Percentiles rank a stretch among this genome's conserved stretches.
phyloP scores from a whole-genome alignment of 1,140 invertebrate genomes.

The Zaprionus taronus region DNA sequence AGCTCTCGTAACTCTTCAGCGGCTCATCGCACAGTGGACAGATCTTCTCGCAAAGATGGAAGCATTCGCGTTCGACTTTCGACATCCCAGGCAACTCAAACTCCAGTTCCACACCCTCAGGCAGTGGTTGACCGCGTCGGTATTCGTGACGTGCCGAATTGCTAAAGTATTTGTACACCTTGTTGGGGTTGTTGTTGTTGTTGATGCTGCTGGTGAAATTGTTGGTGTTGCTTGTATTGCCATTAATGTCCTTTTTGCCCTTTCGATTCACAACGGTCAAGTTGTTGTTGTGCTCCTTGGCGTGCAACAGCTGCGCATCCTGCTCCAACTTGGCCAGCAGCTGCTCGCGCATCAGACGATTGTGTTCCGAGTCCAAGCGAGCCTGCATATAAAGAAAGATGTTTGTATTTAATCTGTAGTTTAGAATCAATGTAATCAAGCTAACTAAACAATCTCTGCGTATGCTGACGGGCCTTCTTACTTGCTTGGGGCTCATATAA shows the following conservation, averaged over 20 bases:
- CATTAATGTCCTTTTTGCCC: constrained; percentile 26
- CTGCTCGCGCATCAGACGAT: constrained; percentile 72
- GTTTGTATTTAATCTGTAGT: background rate
- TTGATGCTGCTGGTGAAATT: constrained; percentile 30
- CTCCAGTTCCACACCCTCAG: constrained; percentile 64
- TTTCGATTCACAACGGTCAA: constrained; percentile 29
- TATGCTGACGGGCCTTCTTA: too few species aligned
- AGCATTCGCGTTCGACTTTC: constrained; percentile 76
- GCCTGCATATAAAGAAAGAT: constrained; percentile 41
- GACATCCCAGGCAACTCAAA: constrained; percentile 67
- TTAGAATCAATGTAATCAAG: too few species aligned
- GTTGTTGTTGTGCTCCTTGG: constrained; percentile 62
- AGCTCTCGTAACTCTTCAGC: constrained; percentile 75
- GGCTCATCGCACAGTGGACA: constrained; percentile 79
- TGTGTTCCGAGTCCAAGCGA: constrained; percentile 70
- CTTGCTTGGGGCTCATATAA: too few species aligned
- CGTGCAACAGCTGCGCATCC: constrained; percentile 62
- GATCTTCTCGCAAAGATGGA: constrained; percentile 80
- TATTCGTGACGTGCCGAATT: constrained; percentile 77
- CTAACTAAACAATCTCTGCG: too few species aligned
- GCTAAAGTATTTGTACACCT: constrained; percentile 81
- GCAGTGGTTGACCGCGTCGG: constrained; percentile 64
- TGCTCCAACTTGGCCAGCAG: constrained; percentile 75
- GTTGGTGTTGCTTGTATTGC: constrained; percentile 33
- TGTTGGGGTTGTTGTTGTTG: constrained; percentile 50